Conservation (phyloP, 1,140 invertebrate species). For the Physella acuta region DNA sequence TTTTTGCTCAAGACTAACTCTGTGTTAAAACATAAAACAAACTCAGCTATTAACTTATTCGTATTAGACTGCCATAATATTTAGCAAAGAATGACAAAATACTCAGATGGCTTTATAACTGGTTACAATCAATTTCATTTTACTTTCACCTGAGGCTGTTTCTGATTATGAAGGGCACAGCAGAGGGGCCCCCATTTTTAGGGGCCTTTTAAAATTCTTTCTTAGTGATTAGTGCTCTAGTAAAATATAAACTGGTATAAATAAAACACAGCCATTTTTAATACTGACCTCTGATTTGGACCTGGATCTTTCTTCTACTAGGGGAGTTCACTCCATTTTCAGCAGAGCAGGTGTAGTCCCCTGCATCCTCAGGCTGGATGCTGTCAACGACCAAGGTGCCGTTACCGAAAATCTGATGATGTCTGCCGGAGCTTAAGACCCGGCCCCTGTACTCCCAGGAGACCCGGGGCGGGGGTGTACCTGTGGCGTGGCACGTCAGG, state of each 20-base stretch:
- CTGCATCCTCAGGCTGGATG: constrained; percentile 29
- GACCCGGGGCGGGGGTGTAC: constrained; percentile 29
- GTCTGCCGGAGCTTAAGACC: constrained; percentile 11
- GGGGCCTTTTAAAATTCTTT: neutral
- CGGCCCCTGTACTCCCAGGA: constrained; percentile 32
- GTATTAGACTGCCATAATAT: too few species aligned
- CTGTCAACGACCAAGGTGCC: constrained; percentile 40
- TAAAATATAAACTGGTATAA: neutral
- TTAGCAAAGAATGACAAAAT: too few species aligned
- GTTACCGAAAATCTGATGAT: constrained; percentile 34
- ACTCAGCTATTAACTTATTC: too few species aligned
- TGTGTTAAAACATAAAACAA: too few species aligned
- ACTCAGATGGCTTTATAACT: too few species aligned
- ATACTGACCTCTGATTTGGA: constrained; percentile 9
- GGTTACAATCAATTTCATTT: too few species aligned
- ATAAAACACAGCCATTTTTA: neutral
- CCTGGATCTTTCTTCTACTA: neutral
- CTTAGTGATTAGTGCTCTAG: neutral
- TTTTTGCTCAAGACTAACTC: too few species aligned
- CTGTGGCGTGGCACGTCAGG: constrained; percentile 42
- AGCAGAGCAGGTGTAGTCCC: constrained; percentile 38
- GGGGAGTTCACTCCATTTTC: constrained; percentile 36
- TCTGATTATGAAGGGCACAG: too few species aligned
- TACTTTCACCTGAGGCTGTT: too few species aligned
- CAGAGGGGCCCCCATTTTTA: neutral